Conservation (phyloP, 2,888 invertebrate genomes). For the Lepidonotus clava region DNA sequence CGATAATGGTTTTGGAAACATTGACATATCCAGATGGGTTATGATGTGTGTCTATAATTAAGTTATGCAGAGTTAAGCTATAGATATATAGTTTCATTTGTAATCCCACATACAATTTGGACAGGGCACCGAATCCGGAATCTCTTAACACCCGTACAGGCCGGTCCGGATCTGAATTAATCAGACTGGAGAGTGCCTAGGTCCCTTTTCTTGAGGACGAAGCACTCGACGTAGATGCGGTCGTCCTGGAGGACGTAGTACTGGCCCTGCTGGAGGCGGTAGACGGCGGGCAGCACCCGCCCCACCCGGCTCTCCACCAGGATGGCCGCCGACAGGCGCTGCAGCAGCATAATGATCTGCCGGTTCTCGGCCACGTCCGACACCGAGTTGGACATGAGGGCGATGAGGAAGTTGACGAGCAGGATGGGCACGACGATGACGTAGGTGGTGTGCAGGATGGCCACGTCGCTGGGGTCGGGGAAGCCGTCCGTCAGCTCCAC, state of each 20-base stretch:
- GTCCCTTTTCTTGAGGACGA: conserved; percentile 40
- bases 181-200: too few species aligned
- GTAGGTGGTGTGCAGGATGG: conserved; percentile 57
- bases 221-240: conserved; percentile 54
- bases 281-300: background rate
- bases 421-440: conserved; percentile 58
- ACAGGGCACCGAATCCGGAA: too few species aligned
- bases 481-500: conserved; percentile 53
- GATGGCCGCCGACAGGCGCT: conserved; percentile 52
- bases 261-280: background rate
- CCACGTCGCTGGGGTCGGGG: conserved; percentile 24
- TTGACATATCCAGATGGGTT: too few species aligned
- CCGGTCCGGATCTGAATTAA: too few species aligned
- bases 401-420: conserved; percentile 60
- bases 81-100: too few species aligned
- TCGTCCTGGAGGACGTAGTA: conserved; percentile 15
- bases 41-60: too few species aligned
- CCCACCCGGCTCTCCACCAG: conserved; percentile 53
- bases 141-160: too few species aligned
- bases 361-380: conserved; percentile 56
- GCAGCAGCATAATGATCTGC: conserved; percentile 56
- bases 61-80: too few species aligned
- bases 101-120: too few species aligned
- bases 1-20: too few species aligned
- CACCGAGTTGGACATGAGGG: conserved; percentile 59